Conservation (phyloP, 2,797 vertebrate genomes). For the Arctocebus calabarensis region DNA sequence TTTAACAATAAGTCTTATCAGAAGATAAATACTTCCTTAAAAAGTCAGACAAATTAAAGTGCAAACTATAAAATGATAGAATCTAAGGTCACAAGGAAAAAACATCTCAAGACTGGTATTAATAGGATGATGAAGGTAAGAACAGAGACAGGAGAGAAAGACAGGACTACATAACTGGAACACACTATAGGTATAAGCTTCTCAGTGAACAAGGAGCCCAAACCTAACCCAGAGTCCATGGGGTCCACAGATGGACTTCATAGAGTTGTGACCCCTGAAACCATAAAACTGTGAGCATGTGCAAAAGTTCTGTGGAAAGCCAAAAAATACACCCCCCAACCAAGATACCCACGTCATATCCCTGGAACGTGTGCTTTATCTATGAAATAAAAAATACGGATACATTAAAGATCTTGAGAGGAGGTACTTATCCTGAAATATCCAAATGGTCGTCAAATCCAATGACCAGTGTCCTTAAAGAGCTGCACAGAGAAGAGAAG, state of each 20-base stretch:
- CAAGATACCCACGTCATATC: not conserved
- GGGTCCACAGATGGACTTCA: not conserved
- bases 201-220: not conserved
- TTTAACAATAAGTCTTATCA: constrained; percentile 19
- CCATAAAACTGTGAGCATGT: not conserved
- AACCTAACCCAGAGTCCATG: not conserved
- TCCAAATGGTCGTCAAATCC: not conserved
- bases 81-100: not conserved
- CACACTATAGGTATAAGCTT: not conserved
- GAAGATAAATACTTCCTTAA: constrained; percentile 19
- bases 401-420: constrained; percentile 45
- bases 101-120: not conserved
- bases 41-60: constrained; percentile 48
- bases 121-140: not conserved
- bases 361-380: not conserved
- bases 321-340: not conserved
- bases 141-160: not conserved
- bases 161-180: not conserved
- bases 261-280: not conserved
- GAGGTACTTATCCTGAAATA: not conserved
- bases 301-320: not conserved
- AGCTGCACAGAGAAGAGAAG: not conserved
- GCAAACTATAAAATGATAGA: constrained; percentile 22
- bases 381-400: not conserved
- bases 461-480: not conserved